phyloP scores from a whole-genome alignment of 2,797 vertebrate genomes.

The Tolypeutes matacus region DNA sequence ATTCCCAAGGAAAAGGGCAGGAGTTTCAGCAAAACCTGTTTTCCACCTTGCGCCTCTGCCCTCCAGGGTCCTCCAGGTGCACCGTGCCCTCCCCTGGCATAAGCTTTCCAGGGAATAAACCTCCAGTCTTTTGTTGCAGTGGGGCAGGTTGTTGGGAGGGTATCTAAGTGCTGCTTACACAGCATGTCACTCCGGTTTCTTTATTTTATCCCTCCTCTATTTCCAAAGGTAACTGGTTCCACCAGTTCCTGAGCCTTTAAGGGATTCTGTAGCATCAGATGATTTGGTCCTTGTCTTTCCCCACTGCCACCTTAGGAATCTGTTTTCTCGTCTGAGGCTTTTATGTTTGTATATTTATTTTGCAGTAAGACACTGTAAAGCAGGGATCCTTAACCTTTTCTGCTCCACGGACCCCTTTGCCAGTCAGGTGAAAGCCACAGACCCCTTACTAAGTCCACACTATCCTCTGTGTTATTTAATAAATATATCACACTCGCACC shows the following conservation, averaged over 20 bases:
- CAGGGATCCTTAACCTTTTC: background rate
- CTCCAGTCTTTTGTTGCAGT: background rate
- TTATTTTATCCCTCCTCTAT: background rate
- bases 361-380: background rate
- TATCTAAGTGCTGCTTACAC: background rate
- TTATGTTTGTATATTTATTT: slow-evolving; percentile 59
- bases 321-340: background rate
- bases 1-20: background rate
- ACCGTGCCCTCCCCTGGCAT: fast-evolving
- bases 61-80: background rate
- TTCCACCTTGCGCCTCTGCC: background rate
- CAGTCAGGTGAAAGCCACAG: too few relatives aligned
- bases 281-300: slow-evolving; percentile 27
- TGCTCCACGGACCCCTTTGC: too few relatives aligned
- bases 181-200: background rate
- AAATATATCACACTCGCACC: too few relatives aligned
- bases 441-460: too few relatives aligned
- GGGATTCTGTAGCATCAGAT: background rate
- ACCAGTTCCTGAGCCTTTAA: background rate
- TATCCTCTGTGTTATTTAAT: too few relatives aligned
- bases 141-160: background rate
- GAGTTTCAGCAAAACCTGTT: background rate
- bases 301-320: background rate
- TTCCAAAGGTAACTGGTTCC: background rate
- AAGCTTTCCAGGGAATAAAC: background rate